phyloP scores from a whole-genome alignment of 1,140 invertebrate genomes.

The Drosophila littoralis region DNA sequence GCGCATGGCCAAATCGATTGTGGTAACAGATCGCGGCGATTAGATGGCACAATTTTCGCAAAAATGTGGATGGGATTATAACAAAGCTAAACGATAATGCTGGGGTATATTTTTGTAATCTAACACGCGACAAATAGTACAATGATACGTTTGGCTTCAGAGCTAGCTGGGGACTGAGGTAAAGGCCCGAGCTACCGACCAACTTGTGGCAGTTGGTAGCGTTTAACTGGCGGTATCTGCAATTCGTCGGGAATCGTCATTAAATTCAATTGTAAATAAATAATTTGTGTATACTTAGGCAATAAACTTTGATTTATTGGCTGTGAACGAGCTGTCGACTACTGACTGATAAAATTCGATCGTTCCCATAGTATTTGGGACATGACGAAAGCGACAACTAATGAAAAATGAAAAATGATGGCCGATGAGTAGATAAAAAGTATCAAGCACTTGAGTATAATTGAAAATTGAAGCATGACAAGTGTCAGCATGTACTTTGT shows the following conservation, averaged over 20 bases:
- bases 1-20: conserved; percentile 64
- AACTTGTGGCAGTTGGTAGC: conserved; percentile 27
- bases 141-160: conserved; percentile 55
- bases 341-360: conserved; percentile 51
- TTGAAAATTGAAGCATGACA: conserved; percentile 60
- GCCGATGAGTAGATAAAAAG: conserved; percentile 58
- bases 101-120: background rate
- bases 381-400: conserved; percentile 26
- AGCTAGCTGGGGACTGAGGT: conserved; percentile 59
- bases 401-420: conserved; percentile 25
- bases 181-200: conserved; percentile 10
- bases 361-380: conserved; percentile 31
- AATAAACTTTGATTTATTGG: conserved; percentile 74
- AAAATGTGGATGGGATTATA: conserved; percentile 24
- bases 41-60: conserved; percentile 53
- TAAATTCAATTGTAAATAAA: conserved; percentile 54
- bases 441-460: conserved; percentile 63
- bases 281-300: conserved; percentile 54
- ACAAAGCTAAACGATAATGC: conserved; percentile 57
- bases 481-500: conserved; percentile 29
- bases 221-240: conserved; percentile 24
- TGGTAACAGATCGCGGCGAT: conserved; percentile 48
- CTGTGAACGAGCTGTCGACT: conserved; percentile 25
- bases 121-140: conserved; percentile 14
- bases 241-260: conserved; percentile 16